Percentiles rank a stretch among this genome's conserved stretches.
These are phyloP conservation scores for Pseudorasbora parva DNA, from an alignment of 2,113 vertebrate genomes.

Conservation along the genomic window DNA sequence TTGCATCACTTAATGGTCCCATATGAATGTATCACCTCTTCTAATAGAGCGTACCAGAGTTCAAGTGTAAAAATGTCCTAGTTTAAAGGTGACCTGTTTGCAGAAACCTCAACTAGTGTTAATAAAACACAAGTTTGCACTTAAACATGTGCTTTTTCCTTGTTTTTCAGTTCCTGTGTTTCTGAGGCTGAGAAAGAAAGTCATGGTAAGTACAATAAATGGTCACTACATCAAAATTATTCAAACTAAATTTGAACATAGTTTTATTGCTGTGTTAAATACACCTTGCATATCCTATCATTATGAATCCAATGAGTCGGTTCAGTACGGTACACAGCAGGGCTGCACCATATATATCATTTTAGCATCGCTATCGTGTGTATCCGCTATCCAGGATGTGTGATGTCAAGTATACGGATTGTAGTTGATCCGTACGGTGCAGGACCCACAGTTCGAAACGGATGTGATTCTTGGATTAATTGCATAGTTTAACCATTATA, in stretches of 20 bases:
- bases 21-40: neutral
- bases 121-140: neutral
- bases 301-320: neutral
- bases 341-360: too few relatives aligned
- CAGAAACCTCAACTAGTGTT: neutral
- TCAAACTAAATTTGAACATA: neutral
- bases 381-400: too few relatives aligned
- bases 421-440: too few relatives aligned
- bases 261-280: neutral
- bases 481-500: too few relatives aligned
- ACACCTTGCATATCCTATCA: neutral
- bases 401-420: too few relatives aligned
- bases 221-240: neutral
- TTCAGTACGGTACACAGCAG: neutral
- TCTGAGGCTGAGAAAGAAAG: slow-evolving; percentile 78
- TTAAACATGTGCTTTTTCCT: neutral
- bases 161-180: slow-evolving; percentile 77
- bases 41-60: neutral
- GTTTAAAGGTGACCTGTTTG: neutral
- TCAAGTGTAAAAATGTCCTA: neutral
- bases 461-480: too few relatives aligned
- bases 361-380: too few relatives aligned
- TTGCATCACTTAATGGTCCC: neutral
- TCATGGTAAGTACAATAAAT: slow-evolving; percentile 74
- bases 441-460: too few relatives aligned